Percentiles rank a stretch among this genome's conserved stretches.
These are phyloP conservation scores for Austrofundulus limnaeus DNA, from an alignment of 2,113 vertebrate genomes.

Conservation along the genomic window DNA sequence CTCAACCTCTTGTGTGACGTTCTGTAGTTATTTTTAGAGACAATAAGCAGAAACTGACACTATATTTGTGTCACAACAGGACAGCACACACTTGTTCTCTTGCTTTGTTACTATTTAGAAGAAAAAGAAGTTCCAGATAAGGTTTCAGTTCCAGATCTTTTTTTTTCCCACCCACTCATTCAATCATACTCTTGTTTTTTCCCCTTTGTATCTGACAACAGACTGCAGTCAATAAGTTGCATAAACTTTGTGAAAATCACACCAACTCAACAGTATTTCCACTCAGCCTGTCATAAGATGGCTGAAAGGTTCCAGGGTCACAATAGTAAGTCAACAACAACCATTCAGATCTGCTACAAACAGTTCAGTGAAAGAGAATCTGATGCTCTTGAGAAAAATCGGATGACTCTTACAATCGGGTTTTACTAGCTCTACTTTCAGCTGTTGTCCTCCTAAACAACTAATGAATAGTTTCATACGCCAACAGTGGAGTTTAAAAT, in stretches of 20 bases:
- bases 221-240: not conserved
- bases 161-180: conserved; percentile 31
- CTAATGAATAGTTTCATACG: conserved; percentile 10
- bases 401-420: too few relatives aligned
- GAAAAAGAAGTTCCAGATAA: conserved; percentile 22
- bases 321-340: conserved; percentile 1
- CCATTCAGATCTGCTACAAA: conserved; percentile 10
- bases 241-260: conserved; percentile 4
- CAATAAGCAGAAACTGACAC: not conserved
- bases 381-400: too few relatives aligned
- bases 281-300: conserved; percentile 8
- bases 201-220: conserved; percentile 22
- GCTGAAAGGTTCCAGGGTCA: not conserved
- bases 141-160: conserved; percentile 48
- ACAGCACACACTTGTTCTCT: conserved; percentile 24
- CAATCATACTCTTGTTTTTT: conserved; percentile 6
- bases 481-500: conserved; percentile 4
- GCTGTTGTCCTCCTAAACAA: too few relatives aligned
- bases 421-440: too few relatives aligned
- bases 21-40: not conserved
- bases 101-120: conserved; percentile 28
- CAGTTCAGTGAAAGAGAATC: conserved; percentile 11
- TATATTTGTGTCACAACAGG: conserved; percentile 5
- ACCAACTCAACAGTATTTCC: conserved; percentile 3
- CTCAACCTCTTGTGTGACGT: not conserved